Evolutionary conservation across 2,888 invertebrate species (phyloP), one percentile per base, ranked within the genome.

Genomic region (Omphaloscelis lunosa): DNA sequence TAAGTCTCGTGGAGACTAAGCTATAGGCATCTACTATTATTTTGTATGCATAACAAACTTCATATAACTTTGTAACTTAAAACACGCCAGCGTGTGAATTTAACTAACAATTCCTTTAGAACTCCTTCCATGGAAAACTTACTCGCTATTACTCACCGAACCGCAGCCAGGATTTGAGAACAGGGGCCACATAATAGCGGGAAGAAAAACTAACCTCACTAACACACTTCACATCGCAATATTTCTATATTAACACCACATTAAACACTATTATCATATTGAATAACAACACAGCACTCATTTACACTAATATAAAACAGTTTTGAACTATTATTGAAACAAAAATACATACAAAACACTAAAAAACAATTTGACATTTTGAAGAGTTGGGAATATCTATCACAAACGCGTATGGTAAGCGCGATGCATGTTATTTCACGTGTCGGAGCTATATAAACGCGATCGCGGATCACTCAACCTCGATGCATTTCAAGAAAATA

Each of bases 151-250:
- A 96, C 96, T 96, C 94, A 96, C 96, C 96, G 91, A 94, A 92
- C 96, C 93, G 96, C 91, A 89, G 93, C 86, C 93, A 90, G 93
- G 91, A 93, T 84, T 82, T 80, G 82, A 89, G 91, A 85, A 83
- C 89, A 89, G 89, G 89, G 85, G 88, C 89, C 92, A 89, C 90
- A 90, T 92, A 93, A 94, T 91, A 96, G 96, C 96, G 95, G 95
- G 96, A 96, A 96, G 93, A 88, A 92, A 95, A 96, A 95, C 95
- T 96, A 96, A 96, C 96, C 96, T 96, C 93, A 88, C 87, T 78
- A 90, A 89, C 91, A 91, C 92, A 91, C 90, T 93, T 91, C 91
- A 90, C 92, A 91, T 89, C 90, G 86, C 73, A 78, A 74, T 88
- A 90, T 88, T 90, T 85, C 80, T 86, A 86, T 82, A 89, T 82